These are phyloP conservation scores for Megalurothrips usitatus DNA, from an alignment of 2,888 invertebrate species.

Conservation along the genomic window DNA sequence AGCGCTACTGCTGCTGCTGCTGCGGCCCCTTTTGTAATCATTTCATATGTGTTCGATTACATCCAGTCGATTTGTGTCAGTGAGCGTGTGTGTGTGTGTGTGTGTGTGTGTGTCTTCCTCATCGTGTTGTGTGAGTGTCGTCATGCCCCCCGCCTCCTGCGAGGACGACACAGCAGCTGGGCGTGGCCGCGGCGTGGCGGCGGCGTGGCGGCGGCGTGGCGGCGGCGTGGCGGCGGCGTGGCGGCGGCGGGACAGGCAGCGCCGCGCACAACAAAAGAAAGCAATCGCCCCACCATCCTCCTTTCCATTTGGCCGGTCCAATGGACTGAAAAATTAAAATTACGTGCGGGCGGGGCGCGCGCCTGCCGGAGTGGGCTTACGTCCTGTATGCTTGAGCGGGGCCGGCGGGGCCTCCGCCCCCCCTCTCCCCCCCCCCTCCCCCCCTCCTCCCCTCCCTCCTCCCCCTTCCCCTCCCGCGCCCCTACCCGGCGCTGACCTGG, in stretches of 20 bases:
- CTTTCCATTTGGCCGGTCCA: constrained; percentile 16
- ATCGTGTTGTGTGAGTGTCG: too few species aligned
- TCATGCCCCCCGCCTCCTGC: too few species aligned
- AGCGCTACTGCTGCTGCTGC: too few species aligned
- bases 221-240: not conserved
- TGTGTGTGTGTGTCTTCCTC: too few species aligned
- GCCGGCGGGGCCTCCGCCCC: not conserved
- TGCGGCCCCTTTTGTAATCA: too few species aligned
- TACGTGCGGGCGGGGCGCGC: not conserved
- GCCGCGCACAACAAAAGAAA: not conserved
- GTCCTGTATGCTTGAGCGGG: not conserved
- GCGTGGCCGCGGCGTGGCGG: not conserved
- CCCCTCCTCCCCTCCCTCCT: not conserved
- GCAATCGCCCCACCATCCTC: not conserved
- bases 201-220: not conserved
- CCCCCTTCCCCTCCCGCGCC: not conserved
- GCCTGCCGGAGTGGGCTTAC: constrained; percentile 10
- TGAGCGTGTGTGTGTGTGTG: too few species aligned
- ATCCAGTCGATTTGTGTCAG: too few species aligned
- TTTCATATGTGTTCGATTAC: too few species aligned
- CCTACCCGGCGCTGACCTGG: not conserved
- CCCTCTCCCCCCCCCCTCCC: not conserved
- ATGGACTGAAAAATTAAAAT: constrained; percentile 27
- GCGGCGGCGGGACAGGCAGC: not conserved
- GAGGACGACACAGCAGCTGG: too few species aligned